phyloP scores from a whole-genome alignment of 2,888 invertebrate species.

The Lithophane ornitopus region DNA sequence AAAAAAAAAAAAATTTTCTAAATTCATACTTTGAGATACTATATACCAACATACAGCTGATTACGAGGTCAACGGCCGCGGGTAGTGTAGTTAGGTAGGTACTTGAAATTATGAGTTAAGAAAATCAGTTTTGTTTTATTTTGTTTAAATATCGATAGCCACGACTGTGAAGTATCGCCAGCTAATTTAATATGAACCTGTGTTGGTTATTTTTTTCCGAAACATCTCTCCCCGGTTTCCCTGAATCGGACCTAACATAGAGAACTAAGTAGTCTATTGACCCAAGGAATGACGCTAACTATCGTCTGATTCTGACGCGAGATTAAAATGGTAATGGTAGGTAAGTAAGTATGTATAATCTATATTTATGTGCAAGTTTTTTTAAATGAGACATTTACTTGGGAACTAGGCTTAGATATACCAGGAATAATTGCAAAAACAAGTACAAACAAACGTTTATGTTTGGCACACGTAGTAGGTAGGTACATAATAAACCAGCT shows the following conservation, averaged over 20 bases:
- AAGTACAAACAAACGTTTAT: neutral
- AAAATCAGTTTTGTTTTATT: neutral
- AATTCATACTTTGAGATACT: neutral
- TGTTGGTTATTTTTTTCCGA: neutral
- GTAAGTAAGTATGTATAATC: no score
- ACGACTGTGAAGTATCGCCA: neutral
- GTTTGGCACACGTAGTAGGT: neutral
- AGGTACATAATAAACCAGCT: neutral
- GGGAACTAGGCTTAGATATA: neutral
- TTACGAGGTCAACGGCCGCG: neutral
- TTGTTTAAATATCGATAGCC: neutral
- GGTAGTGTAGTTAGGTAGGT: neutral
- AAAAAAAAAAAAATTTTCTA: neutral
- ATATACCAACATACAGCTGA: no score
- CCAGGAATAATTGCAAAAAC: neutral
- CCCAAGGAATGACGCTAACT: no score
- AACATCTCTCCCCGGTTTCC: neutral
- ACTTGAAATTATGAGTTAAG: neutral
- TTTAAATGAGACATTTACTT: neutral
- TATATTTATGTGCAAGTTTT: neutral
- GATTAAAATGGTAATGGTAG: no score
- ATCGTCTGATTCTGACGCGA: neutral
- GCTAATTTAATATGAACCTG: neutral
- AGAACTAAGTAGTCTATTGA: no score
- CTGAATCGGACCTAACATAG: neutral